Evolutionary conservation across 2,888 invertebrate genomes (phyloP), one percentile per base, ranked within the genome.

Genomic region (Apamea crenata): DNA sequence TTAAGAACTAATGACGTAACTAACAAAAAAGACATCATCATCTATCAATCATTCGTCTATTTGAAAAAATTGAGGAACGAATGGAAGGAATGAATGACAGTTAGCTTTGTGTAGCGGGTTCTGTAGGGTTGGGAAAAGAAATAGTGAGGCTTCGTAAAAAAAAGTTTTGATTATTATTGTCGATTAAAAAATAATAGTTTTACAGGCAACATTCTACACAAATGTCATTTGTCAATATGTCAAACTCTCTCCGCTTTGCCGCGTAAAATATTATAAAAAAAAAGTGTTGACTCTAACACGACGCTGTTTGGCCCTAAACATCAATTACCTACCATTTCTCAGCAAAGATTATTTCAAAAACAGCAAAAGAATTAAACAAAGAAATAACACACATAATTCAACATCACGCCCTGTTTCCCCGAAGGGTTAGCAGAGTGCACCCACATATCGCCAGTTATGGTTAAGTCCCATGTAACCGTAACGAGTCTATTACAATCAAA

Each of bases 31-130:
- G 95, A 95, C 95, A 95, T 95, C 95, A 95, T 89, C 91, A 93
- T 93, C 95, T 94, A 96, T 96, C 95, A 96, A 96, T 96, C 96
- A 96, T 95, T 94, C 93, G 88, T 93, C 94, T 95, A 95, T 94
- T 94, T 93, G 90, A 90, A 93, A 94, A 94, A 94, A 94, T 92
- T 89, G 91, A 85, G 75, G 87, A 90, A 88, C 87, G 90, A 91
- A 91, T 91, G 89, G 83, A 89, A 86, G 82, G 85, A 88, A 90
- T 77, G 86, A 89, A 87, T 80, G 85, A 84, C 80, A 82, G 83
- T 83, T 80, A 83, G 72, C 75, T 68, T 82, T 73, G 78, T 82
- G 59, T 59, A 40, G 40, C 47, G 74, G 78, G 87, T 87, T 87
- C 86, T 29, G 82, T 82, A 63, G 68, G 65, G 53, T 14, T 70